Evolutionary conservation across 1,140 invertebrate genomes (phyloP), one percentile per base, ranked within the genome.

Genomic region (Lanistes nyassanus): DNA sequence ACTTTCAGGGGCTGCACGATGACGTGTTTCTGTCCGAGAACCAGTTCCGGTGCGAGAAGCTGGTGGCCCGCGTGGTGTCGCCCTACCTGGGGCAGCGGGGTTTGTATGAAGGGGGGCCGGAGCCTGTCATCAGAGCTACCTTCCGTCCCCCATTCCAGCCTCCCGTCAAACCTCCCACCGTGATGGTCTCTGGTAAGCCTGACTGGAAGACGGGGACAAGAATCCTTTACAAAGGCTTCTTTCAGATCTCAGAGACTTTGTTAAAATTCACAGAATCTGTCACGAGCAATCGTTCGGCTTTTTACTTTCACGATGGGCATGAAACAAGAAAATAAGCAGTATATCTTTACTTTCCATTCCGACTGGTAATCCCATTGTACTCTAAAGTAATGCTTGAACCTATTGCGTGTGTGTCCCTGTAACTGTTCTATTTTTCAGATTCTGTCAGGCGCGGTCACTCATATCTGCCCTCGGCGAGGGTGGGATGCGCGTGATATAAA

Each of bases 31-130:
- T 82, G 26, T 80, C 77, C 37, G 81, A 85, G 64, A 81, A 84
- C 51, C 77, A 82, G 65, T 74, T 79, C 7, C 73, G 76, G 29
- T 66, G 83, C 29, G 84, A 85, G 69, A 80, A 80, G 56, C 72
- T 85, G 55, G 81, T 82, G 36, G 84, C 82, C 26, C 76, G 79
- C 58, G 79, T 81, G 11, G 75, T 85, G 21, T 68, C 67, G 36
- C 84, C 84, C 60, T 84, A 84, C 65, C 73, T 85, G 16, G 84
- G 84, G 21, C 74, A 82, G 36, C 79, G 83, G 47, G 84, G 84
- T 11, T 74, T 81, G 23, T 85, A 85, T 76, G 79, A 80, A 36
- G 84, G 84, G 11, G 74, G 77, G 2, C 60, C 82, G 19, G 77
- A 80, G 26, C 84, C 84, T 53, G 66, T 75, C 34, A 77, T 80